Base-by-base conservation (phyloP, 2,888 invertebrate genomes). In the Macrostomum cliftonense region DNA sequence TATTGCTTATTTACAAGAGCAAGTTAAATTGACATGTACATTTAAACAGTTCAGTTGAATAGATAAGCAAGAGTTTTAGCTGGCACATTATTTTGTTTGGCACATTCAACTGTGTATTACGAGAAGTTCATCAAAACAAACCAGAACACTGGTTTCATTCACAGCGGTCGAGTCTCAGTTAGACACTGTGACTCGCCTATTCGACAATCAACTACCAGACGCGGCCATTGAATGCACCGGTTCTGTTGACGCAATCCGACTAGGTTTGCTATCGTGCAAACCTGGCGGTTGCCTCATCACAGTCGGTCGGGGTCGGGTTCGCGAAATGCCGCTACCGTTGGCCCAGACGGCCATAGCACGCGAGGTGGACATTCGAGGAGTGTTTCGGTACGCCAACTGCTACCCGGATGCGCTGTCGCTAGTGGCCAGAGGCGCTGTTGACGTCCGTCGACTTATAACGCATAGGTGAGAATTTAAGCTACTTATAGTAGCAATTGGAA, bases 341-440 rank as follows among this genome's bases (percentile, higher is more conserved):
- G 28, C 28, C 9, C 28, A 28, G 28, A 28, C 28, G 28, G 28
- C 28, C 28, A 9, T 28, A 4, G 28, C 9, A 7, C 28, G 85
- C 48, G 91, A 93, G 73, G 81, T 95, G 12, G 89, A 91, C 71
- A 82, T 95, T 56, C 76, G 81, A 53, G 93, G 93, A 54, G 79
- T 87, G 51, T 93, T 93, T 73, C 77, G 93, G 70, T 93, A 93
- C 65, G 82, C 47, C 20, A 54, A 54, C 43, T 55, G 54, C 52
- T 68, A 67, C 53, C 67, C 68, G 9, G 63, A 63, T 39, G 64
- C 65, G 12, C 47, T 65, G 39, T 58, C 60, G 5, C 63, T 65
- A 61, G 54, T 65, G n/a, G 61, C 64, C 1, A 61, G 63, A 37
- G 64, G 64, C 12, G 58, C 57, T 39, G 61, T 65, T 19, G 55